Base-by-base conservation (phyloP, 1,140 invertebrate species). In the Drosophila prosaltans region DNA sequence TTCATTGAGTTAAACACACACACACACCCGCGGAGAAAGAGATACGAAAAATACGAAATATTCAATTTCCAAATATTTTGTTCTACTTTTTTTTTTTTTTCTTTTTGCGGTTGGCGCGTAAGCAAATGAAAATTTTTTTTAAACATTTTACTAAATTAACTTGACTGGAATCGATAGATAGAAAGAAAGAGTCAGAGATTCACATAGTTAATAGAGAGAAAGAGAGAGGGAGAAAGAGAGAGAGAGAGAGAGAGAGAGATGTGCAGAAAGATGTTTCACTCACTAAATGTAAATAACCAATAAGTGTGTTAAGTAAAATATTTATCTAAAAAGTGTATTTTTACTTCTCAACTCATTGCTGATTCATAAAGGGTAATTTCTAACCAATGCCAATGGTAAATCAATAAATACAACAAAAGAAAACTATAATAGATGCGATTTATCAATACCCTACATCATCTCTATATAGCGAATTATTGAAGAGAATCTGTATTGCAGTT, bases 51-150 rank as follows among this genome's bases (percentile, higher is more conserved):
- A 75, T 78, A 78, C 68, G 57, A 68, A 69, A 72, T 73, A 51
- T 79, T 36, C 77, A 79, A 82, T 86, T 82, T 86, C 82, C 75
- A 86, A 82, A 82, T 80, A 88, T 51, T 86, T 79, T 86, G 79
- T 79, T 71, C 82, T 69, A 76, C 66, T 85, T 77, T 70, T 75
- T 62, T 58, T 16, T 3, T 30, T 30, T 4, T 30, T 4, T 30
- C 28, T 30, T 30, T 30, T 30, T 30, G 16, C 16, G 16, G 0
- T 30, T 30, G 28, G 36, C 58, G 21, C 45, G 45, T 24, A 26
- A 21, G 45, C 45, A 51, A 51, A 51, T 26, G 45, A 51, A 51
- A 40, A 51, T 26, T 2, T 26, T 2, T 26, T 51, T 51, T 51
- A 51, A 26, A 51, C 24, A 51, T 51, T 51, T 11, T 51, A 26